phyloP scores from a whole-genome alignment of 2,888 invertebrate species.

The Epistrophella euchroma region DNA sequence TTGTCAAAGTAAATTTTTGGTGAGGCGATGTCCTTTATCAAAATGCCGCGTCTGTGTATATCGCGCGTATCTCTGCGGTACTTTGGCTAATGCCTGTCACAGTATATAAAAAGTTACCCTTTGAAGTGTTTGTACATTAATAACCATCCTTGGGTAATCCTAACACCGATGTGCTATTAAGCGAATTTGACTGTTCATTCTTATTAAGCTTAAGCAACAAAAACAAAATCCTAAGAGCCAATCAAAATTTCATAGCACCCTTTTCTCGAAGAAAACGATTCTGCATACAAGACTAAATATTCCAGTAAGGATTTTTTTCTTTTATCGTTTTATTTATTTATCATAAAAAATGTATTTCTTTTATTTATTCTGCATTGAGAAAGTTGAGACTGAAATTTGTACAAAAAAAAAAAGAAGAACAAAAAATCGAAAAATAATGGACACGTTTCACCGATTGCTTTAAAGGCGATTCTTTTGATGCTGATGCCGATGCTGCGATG shows the following conservation, averaged over 20 bases:
- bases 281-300: slow-evolving; percentile 3
- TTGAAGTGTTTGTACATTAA: slow-evolving; percentile 6
- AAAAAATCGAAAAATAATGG: slow-evolving; percentile 39
- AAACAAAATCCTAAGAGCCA: slow-evolving; percentile 30
- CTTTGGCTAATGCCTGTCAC: slow-evolving; percentile 23
- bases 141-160: slow-evolving; percentile 1
- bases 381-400: slow-evolving; percentile 42
- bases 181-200: slow-evolving; percentile 46
- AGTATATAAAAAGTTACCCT: slow-evolving; percentile 1
- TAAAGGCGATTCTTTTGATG: not conserved
- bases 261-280: slow-evolving; percentile 43
- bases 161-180: slow-evolving; percentile 42
- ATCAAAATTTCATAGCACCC: slow-evolving; percentile 69
- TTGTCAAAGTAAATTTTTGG: slow-evolving; percentile 14
- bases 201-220: not conserved
- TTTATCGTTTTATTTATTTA: slow-evolving; percentile 52
- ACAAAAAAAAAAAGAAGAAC: slow-evolving; percentile 1
- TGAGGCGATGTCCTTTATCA: not conserved
- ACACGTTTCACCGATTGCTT: slow-evolving; percentile 33
- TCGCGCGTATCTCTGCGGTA: not conserved
- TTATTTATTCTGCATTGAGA: slow-evolving; percentile 23
- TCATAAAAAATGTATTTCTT: slow-evolving; percentile 58
- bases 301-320: slow-evolving; percentile 16
- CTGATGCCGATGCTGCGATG: not conserved
- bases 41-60: not conserved